Evolutionary conservation across 2,113 vertebrate genomes (phyloP), one percentile per base, ranked within the genome.

Genomic region (Gallinago undulata): DNA sequence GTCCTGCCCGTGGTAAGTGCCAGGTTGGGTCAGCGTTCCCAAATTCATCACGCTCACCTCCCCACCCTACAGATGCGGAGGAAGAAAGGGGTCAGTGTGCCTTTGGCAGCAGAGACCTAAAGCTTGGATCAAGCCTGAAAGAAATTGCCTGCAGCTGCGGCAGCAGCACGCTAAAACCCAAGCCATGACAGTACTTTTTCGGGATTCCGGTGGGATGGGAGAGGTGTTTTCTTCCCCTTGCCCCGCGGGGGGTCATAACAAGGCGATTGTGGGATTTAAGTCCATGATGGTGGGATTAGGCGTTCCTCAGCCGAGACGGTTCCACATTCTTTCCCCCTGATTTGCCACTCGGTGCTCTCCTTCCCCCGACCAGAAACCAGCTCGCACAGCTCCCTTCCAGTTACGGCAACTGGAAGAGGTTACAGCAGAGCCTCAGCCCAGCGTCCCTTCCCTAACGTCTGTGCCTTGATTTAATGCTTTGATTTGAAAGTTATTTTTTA

Each of bases 401-500:
- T 86, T 74, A 77, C 33, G 0, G 63, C 0, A 1, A 1, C 82
- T 70, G 70, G 74, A 96, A 83, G 86, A 76, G 90, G 84, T 94
- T 94, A 39, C 92, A 94, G 93, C 85, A 6, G 50, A 35, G 64
- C 23, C 69, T 63, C 80, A 47, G 93, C 57, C 86, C 63, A 7
- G 78, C 39, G 7, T 92, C 87, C 72, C 79, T 95, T 97, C 93
- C 93, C 94, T 63, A 55, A 90, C 19, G 18, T 47, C 66, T 94
- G 96, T 87, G 96, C 96, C 96, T 97, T 98, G 95, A 98, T 98
- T 98, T 98, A 98, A 95, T 90, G 95, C 97, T 97, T 96, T 95
- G 96, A 98, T 98, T 97, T 94, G 95, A 83, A 97, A 97, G 97
- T 98, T 98, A 97, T 97, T 97, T 97, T 97, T 97, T 97, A 96